Conservation (phyloP, 2,797 vertebrate genomes). For the Xenops minutus region DNA sequence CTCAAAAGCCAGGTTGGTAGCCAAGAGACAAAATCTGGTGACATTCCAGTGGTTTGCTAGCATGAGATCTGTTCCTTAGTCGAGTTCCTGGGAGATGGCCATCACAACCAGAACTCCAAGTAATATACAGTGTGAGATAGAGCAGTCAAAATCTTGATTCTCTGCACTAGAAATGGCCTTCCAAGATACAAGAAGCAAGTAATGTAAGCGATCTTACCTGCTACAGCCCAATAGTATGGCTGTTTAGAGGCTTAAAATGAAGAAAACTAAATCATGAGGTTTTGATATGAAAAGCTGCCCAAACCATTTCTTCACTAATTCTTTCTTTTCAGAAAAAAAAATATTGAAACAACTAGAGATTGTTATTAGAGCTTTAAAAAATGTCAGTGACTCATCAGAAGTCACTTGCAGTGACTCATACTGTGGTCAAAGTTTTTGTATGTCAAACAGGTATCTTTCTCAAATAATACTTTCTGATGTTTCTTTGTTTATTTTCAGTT, state of each 20-base stretch:
- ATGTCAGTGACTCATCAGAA: constrained; percentile 71
- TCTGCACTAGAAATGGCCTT: background rate
- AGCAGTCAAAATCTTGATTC: background rate
- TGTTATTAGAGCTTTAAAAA: constrained; percentile 58
- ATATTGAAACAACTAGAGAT: constrained; percentile 66
- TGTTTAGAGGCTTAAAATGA: background rate
- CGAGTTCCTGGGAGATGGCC: background rate
- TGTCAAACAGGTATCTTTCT: constrained; percentile 56
- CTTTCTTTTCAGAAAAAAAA: background rate
- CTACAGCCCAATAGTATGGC: background rate
- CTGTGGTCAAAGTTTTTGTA: constrained; percentile 65
- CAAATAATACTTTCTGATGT: constrained; percentile 48
- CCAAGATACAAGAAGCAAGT: background rate
- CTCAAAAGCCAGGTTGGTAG: background rate
- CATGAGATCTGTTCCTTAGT: background rate
- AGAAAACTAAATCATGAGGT: background rate
- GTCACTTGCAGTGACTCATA: constrained; percentile 74
- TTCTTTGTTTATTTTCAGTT: constrained; percentile 48
- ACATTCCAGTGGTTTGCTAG: background rate
- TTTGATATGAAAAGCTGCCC: constrained; percentile 12
- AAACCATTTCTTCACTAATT: background rate
- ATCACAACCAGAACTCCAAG: background rate
- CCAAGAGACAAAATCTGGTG: background rate
- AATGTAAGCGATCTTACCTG: background rate
- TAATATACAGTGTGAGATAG: background rate